phyloP scores from a whole-genome alignment of 2,888 invertebrate species.

The Phrixothrix hirtus region DNA sequence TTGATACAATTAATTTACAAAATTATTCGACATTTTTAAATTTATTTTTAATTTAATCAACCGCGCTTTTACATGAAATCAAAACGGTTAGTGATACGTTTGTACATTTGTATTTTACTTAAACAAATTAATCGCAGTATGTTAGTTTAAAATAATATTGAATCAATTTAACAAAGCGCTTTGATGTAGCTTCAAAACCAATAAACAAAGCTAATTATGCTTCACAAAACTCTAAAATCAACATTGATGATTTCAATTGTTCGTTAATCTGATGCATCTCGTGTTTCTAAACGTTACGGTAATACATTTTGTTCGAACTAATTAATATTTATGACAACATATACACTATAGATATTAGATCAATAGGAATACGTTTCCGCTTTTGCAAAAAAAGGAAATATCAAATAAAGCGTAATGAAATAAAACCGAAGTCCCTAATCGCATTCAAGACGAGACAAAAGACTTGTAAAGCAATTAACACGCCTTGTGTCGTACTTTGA shows the following conservation, averaged over 20 bases:
- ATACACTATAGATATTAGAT: neutral
- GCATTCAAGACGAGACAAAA: constrained; percentile 23
- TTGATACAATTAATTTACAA: too few species aligned
- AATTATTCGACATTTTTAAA: too few species aligned
- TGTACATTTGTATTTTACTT: too few species aligned
- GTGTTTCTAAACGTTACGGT: too few species aligned
- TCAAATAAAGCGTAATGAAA: constrained; percentile 16
- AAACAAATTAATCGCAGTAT: constrained; percentile 2
- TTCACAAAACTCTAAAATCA: constrained; percentile 6
- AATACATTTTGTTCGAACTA: neutral
- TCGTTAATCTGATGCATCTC: too few species aligned
- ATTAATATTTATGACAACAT: neutral
- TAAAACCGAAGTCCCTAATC: constrained; percentile 17
- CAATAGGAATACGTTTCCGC: neutral
- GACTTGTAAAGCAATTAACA: constrained; percentile 30
- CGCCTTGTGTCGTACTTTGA: constrained; percentile 28
- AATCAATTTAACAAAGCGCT: constrained; percentile 11
- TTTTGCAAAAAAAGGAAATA: constrained; percentile 10
- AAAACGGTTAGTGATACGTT: too few species aligned
- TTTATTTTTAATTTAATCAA: too few species aligned
- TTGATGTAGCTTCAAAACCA: constrained; percentile 14
- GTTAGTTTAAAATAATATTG: constrained; percentile 13
- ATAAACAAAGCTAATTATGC: constrained; percentile 12
- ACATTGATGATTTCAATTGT: constrained; percentile 1
- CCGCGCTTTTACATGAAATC: too few species aligned